phyloP scores from a whole-genome alignment of 2,797 vertebrate genomes.

The Clarias laeviceps region DNA sequence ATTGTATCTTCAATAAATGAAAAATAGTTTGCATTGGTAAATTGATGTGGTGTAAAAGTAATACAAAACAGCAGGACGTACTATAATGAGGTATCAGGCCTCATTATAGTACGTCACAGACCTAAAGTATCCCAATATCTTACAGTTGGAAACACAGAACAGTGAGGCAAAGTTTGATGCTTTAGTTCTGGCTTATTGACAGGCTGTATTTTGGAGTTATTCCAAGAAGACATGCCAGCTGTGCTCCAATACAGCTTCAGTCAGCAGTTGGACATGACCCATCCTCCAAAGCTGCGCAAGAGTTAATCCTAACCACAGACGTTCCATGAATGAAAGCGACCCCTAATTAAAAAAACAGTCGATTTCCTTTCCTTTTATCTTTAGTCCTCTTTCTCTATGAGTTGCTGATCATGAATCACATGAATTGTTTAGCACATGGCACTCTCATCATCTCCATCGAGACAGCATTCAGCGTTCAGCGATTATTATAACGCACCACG shows the following conservation, averaged over 20 bases:
- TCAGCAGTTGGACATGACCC: slow-evolving; percentile 40
- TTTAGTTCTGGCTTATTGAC: slow-evolving; percentile 1
- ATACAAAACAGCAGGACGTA: not conserved
- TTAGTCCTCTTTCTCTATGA: slow-evolving; percentile 35
- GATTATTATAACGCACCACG: slow-evolving; percentile 32
- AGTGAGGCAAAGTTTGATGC: not conserved
- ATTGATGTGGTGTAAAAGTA: not conserved
- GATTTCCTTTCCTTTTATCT: slow-evolving; percentile 41
- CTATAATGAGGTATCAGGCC: not conserved
- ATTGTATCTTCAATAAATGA: not conserved
- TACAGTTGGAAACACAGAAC: not conserved
- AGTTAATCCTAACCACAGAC: slow-evolving; percentile 24
- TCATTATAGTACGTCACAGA: not conserved
- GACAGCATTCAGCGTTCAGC: slow-evolving; percentile 31
- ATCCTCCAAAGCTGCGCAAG: slow-evolving; percentile 14
- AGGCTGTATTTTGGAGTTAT: slow-evolving; percentile 25
- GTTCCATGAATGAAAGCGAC: slow-evolving; percentile 39
- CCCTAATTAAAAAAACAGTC: slow-evolving; percentile 33
- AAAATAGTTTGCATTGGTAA: not conserved
- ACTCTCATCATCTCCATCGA: slow-evolving; percentile 18
- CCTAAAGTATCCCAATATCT: not conserved
- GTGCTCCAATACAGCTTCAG: slow-evolving; percentile 35
- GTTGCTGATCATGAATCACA: slow-evolving; percentile 36
- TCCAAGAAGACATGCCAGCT: slow-evolving; percentile 52
- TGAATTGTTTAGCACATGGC: slow-evolving; percentile 39